Evolutionary conservation across 2,113 vertebrate genomes (phyloP), one percentile per base, ranked within the genome.

Genomic region (Alosa alosa): DNA sequence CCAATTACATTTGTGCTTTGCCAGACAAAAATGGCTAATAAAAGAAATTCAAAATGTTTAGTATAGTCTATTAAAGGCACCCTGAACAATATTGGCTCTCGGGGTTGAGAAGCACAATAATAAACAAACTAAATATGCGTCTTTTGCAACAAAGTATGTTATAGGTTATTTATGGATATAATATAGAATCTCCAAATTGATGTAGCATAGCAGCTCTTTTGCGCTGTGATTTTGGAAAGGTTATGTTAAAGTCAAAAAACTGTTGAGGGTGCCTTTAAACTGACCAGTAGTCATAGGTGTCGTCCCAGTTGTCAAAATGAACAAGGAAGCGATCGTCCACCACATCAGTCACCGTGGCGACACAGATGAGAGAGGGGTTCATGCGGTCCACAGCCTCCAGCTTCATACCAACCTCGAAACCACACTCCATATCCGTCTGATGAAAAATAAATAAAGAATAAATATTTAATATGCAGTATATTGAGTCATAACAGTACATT

Each of bases 291-390:
- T 99, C 98, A 0, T 99, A 99, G 2, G 98, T 99, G 90, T 99
- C 98, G 44, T 99, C 98, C 98, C 98, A 99, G 95, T 99, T 98
- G 92, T 99, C 98, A 90, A 99, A 99, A 93, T 99, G 98, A 93
- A 99, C 98, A 90, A 99, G 95, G 93, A 99, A 99, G 81, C 96
- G 96, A 86, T 95, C 89, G 81, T 97, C 97, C 88, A 99, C 97
- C 87, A 97, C 93, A 0, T 99, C 98, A 0, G 98, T 99, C 92
- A 99, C 96, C 6, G 97, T 99, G 90, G 98, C 98, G 86, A 99
- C 98, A 0, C 98, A 99, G 93, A 99, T 95, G 81, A 99, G 96
- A 72, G 97, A 99, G 0, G 98, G 98, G 92, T 99, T 99, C 98
- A 99, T 99, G 81, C 98, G 97, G 89, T 99, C 98, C 7, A 99